Evolutionary conservation across 2,113 vertebrate species (phyloP), one percentile per base, ranked within the genome.

Genomic region (Zosterops japonicus): DNA sequence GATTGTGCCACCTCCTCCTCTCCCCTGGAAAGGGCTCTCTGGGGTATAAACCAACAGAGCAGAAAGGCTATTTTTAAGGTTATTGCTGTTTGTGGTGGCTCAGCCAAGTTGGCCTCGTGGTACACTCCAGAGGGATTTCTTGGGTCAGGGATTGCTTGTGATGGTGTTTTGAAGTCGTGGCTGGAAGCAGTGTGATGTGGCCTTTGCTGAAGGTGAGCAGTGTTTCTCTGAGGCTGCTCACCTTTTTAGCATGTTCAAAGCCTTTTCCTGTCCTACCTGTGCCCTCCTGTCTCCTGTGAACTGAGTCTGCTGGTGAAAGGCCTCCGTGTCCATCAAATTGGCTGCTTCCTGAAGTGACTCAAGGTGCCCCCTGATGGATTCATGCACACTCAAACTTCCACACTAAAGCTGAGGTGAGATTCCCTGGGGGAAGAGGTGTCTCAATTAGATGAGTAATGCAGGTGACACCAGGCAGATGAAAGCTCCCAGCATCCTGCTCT

Each of bases 311-410:
- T 86, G 78, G 68, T 59, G 75, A 36, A n/a, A 70, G 16, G 28
- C 49, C n/a, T 35, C 47, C 0, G 0, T 18, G 52, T 33, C 28
- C 25, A 3, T 80, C 4, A 29, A 69, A n/a, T 1, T 3, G 1
- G 19, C 63, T 50, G 13, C 23, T 67, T 68, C 67, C 42, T 29
- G 27, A 25, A 23, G 70, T 14, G 78, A n/a, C 36, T 55, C 7
- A 41, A 27, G 63, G 63, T 21, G 33, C 68, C 74, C 47, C 42
- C 35, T 25, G 59, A 12, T 69, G 2, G 1, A 23, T 36, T n/a
- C 2, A 1, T 20, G 27, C 25, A 19, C 41, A 15, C 35, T 52
- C 4, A 2, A 49, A 52, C 65, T 83, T 44, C 80, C 15, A 15
- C 14, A 1, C 24, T 25, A 8, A 31, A 76, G 52, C 70, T 35